Base-by-base conservation (phyloP, 2,797 vertebrate species). In the Hyperoplus immaculatus region DNA sequence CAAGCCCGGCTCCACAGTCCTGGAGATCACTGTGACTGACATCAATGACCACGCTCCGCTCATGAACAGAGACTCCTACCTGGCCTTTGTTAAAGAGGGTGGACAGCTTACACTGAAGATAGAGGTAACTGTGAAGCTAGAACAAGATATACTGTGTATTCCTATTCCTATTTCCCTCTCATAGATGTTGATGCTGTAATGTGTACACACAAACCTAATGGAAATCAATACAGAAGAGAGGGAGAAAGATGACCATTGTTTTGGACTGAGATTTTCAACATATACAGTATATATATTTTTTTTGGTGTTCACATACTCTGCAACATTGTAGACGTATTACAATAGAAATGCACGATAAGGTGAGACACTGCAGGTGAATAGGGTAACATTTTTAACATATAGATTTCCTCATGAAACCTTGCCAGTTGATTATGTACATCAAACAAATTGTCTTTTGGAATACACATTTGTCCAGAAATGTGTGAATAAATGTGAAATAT, bases 11-110 rank as follows among this genome's bases (percentile, higher is more conserved):
- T 94, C 93, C 6, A 94, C 97, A 0, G 81, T 83, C 4, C 87
- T 99, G 78, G 93, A 97, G 86, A 96, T 99, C 76, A 87, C 87
- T 0, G 59, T 99, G 77, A 75, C 88, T 10, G 98, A 99, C 54
- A 89, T 92, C 68, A 99, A 99, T 0, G 97, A 99, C 89, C 71
- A 96, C 0, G 0, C 0, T 0, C 98, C 98, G 0, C 61, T 89
- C 69, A 11, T 95, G 8, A 54, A 95, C 90, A 94, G 73, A 2
- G 94, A 95, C 0, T 89, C 87, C 57, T 97, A 98, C 69, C 91
- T 82, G 49, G 83, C 89, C 69, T 96, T 94, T 0, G 92, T 97
- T 50, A 36, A 78, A 6, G 98, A 99, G 84, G 95, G 80, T 1
- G 1, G 2, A 18, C 0, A 67, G 0, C 2, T 95, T 11, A 0